Conservation (phyloP, 2,113 vertebrate species). For the Bos javanicus region DNA sequence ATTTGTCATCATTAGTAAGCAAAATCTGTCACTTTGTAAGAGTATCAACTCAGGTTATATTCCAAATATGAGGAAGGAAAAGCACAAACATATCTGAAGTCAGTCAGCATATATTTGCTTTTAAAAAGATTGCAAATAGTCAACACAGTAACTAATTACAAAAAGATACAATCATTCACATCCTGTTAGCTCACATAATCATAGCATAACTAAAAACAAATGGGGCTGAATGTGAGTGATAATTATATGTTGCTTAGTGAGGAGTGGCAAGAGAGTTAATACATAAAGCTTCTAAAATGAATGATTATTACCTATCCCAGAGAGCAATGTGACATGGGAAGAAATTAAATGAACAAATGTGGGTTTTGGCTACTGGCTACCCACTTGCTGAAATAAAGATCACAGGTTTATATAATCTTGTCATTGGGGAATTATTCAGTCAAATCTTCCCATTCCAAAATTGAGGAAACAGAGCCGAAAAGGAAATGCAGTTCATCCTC, state of each 20-base stretch:
- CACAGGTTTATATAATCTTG: not conserved
- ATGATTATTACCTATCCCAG: not conserved
- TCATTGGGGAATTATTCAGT: not conserved
- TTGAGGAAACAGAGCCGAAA: not conserved
- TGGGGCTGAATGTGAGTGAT: not conserved
- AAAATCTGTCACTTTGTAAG: not conserved
- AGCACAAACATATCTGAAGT: not conserved
- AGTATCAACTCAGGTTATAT: not conserved
- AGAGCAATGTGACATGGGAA: not conserved
- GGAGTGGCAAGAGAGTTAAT: not conserved
- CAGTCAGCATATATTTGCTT: not conserved
- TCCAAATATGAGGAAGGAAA: not conserved
- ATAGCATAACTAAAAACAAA: conserved; percentile 34
- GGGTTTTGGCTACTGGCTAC: not conserved
- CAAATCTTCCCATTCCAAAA: conserved; percentile 14
- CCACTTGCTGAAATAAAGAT: conserved; percentile 7
- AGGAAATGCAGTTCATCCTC: not conserved
- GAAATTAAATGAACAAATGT: not conserved
- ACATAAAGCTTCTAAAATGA: not conserved
- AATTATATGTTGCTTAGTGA: not conserved
- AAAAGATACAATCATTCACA: not conserved
- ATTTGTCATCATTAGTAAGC: not conserved
- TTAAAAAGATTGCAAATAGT: not conserved
- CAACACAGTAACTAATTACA: not conserved
- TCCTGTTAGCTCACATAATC: not conserved